Percentiles rank a stretch among this genome's conserved stretches.
phyloP scores from a whole-genome alignment of 2,888 invertebrate species.

The Andrena haemorrhoa region DNA sequence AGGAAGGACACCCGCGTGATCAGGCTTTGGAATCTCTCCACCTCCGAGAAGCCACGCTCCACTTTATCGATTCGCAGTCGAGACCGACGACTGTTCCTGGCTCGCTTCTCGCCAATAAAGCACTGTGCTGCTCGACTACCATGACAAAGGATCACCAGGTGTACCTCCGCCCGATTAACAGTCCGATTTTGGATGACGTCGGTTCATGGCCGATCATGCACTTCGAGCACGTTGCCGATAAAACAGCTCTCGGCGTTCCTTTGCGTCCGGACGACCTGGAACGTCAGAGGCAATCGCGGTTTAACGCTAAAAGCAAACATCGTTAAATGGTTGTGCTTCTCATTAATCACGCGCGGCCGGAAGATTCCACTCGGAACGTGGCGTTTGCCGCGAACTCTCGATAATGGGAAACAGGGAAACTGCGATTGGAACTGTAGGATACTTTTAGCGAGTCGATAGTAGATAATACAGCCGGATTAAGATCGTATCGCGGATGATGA shows the following conservation, averaged over 20 bases:
- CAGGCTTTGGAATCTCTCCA: constrained; percentile 65
- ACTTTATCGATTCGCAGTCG: constrained; percentile 75
- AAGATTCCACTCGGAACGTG: constrained; percentile 20
- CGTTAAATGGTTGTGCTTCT: background rate
- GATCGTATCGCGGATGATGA: too few species aligned
- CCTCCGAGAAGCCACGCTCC: constrained; percentile 58
- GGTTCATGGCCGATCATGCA: constrained; percentile 1
- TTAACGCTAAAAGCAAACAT: background rate
- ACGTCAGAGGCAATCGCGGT: constrained; percentile 20
- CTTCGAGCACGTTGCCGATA: background rate
- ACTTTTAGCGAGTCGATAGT: too few species aligned
- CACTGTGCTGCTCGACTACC: constrained; percentile 40
- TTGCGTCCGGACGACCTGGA: constrained; percentile 7
- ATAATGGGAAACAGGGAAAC: background rate
- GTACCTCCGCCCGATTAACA: background rate
- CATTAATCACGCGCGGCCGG: constrained; percentile 19
- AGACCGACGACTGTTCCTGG: constrained; percentile 67
- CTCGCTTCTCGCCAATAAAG: constrained; percentile 70
- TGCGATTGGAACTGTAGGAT: background rate
- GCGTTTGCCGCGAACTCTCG: background rate
- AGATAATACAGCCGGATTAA: too few species aligned
- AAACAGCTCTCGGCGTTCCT: background rate
- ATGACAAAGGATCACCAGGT: constrained; percentile 43
- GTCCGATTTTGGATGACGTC: constrained; percentile 6
- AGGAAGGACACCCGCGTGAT: constrained; percentile 20